These are phyloP conservation scores for Myocastor coypus DNA, from an alignment of 2,113 vertebrate species.

Conservation along the genomic window DNA sequence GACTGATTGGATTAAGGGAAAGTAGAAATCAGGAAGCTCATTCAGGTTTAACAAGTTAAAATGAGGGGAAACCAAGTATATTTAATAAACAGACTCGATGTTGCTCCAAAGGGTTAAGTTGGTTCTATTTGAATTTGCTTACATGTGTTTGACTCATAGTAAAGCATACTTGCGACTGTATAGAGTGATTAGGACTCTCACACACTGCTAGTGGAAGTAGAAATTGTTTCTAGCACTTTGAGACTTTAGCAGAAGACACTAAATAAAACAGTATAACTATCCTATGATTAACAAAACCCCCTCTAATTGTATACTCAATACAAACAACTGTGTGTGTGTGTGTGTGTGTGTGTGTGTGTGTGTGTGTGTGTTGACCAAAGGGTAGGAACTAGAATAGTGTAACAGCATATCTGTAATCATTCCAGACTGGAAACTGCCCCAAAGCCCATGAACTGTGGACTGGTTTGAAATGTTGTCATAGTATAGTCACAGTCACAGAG, in stretches of 20 bases:
- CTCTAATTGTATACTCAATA: constrained; percentile 19
- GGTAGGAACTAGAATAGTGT: not conserved
- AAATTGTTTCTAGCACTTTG: constrained; percentile 25
- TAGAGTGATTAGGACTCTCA: constrained; percentile 19
- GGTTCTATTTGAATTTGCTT: constrained; percentile 28
- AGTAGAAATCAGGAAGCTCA: constrained; percentile 36
- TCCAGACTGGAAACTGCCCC: constrained; percentile 14
- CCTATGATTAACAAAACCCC: not conserved
- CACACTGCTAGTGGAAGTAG: not conserved
- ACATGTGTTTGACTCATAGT: constrained; percentile 22
- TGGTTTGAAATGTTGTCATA: not conserved
- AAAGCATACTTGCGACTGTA: constrained; percentile 30
- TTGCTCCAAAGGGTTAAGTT: constrained; percentile 38
- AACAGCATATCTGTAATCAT: constrained; percentile 28
- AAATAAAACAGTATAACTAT: constrained; percentile 22
- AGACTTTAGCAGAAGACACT: constrained; percentile 33
- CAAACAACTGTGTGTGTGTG: not conserved
- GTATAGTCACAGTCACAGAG: constrained; percentile 3
- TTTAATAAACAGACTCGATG: constrained; percentile 32
- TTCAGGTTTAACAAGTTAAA: constrained; percentile 46
- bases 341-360: not conserved
- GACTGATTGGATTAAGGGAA: constrained; percentile 61
- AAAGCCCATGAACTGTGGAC: not conserved
- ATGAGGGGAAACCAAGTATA: not conserved
- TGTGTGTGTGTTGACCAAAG: constrained; percentile 39